Percentiles rank a stretch among this genome's conserved stretches.
These are phyloP conservation scores for Orthonevra nobilis DNA, from an alignment of 2,888 invertebrate species.

Conservation along the genomic window DNA sequence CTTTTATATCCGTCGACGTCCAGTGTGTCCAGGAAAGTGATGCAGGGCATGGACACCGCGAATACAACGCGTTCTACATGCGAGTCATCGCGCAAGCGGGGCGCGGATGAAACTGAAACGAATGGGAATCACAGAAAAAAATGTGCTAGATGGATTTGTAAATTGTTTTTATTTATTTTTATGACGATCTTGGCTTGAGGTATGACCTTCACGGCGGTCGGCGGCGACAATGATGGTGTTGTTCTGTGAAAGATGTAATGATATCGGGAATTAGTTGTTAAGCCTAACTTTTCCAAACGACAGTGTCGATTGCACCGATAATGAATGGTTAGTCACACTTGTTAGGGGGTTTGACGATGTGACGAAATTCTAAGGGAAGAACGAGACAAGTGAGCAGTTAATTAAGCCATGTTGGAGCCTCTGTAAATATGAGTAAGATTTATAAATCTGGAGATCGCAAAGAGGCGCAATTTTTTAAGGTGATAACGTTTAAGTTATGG, in stretches of 20 bases:
- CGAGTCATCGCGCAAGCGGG: conserved; percentile 11
- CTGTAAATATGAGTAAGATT: too few relatives aligned
- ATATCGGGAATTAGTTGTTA: not conserved
- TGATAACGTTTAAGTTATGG: too few relatives aligned
- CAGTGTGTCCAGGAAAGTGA: conserved; percentile 6
- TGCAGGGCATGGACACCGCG: conserved; percentile 44
- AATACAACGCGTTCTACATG: conserved; percentile 10
- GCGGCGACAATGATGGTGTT: not conserved
- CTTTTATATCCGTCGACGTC: conserved; percentile 57
- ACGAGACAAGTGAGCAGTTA: too few relatives aligned
- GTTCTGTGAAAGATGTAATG: conserved; percentile 8
- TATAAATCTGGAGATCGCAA: too few relatives aligned
- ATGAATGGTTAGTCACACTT: too few relatives aligned
- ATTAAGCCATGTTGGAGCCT: too few relatives aligned
- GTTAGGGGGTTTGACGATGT: not conserved
- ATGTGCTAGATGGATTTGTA: conserved; percentile 50
- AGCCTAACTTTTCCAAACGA: too few relatives aligned
- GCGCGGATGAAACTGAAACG: not conserved
- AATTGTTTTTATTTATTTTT: conserved; percentile 5
- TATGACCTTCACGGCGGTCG: conserved; percentile 40
- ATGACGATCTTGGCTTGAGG: conserved; percentile 19
- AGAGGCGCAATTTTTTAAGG: too few relatives aligned
- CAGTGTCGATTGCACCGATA: too few relatives aligned
- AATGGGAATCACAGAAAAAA: conserved; percentile 45
- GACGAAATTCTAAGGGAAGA: too few relatives aligned